These are phyloP conservation scores for Athalia cordata DNA, from an alignment of 2,888 invertebrate species.

Conservation along the genomic window DNA sequence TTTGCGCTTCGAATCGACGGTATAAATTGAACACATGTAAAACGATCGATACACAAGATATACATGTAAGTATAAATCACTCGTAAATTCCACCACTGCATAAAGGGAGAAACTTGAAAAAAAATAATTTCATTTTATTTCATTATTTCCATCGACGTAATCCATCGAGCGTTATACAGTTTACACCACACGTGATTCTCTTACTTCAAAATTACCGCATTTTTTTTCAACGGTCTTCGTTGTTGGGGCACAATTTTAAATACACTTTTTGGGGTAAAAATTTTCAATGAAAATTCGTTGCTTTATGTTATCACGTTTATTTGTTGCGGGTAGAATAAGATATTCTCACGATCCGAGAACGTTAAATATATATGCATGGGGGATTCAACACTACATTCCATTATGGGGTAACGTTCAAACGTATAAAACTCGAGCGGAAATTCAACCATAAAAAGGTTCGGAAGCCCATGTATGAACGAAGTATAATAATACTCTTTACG, in stretches of 20 bases:
- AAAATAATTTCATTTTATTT: not conserved
- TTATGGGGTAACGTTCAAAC: not conserved
- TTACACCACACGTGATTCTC: not conserved
- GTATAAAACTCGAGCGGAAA: slow-evolving; percentile 6
- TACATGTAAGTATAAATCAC: no score
- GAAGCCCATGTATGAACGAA: not conserved
- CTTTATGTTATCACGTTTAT: not conserved
- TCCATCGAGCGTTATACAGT: not conserved
- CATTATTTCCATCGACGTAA: slow-evolving; percentile 5
- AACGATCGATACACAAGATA: no score
- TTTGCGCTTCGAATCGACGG: no score
- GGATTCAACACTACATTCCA: not conserved
- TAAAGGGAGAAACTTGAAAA: not conserved
- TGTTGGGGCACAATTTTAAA: not conserved
- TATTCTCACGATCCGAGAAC: slow-evolving; percentile 28
- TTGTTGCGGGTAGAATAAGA: not conserved
- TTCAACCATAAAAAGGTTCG: slow-evolving; percentile 15
- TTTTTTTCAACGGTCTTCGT: not conserved
- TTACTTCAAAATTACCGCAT: not conserved
- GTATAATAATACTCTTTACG: not conserved
- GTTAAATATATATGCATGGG: not conserved
- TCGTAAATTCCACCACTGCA: no score
- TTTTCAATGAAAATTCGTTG: not conserved
- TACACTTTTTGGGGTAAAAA: no score
- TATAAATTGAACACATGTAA: no score